Base-by-base conservation (phyloP, 2,797 vertebrate genomes). In the Oreortyx pictus region DNA sequence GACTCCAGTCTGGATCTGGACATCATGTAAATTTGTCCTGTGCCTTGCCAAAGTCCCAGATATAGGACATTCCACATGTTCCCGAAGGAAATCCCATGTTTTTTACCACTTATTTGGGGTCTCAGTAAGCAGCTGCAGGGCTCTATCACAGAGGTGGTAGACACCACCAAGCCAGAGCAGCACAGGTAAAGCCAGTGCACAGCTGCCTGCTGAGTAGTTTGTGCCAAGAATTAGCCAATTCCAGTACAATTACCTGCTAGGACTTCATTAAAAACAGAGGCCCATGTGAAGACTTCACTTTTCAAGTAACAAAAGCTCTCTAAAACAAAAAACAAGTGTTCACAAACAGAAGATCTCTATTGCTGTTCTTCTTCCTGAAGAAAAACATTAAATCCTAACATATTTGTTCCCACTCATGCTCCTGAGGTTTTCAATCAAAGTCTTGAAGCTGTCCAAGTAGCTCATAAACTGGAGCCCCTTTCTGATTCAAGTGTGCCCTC, bases 401-500 rank as follows among this genome's bases (percentile, higher is more conserved):
- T 65, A 88, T n/a, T 94, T 92, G 74, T 78, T 92, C 77, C 86
- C 49, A 52, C 80, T 96, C 66, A 9, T 1, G 8, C 84, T 94
- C 80, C 72, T 64, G 83, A 74, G 41, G n/a, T 65, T 93, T 92
- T 74, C 82, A 89, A 72, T 76, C 89, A 24, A 95, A 83, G 66
- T 82, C 81, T 89, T 93, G 88, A 86, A 94, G 39, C 68, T 84
- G 47, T 91, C 74, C 86, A 91, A 94, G 80, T 80, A 94, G 87
- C 92, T 91, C 89, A 85, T 96, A 94, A 96, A 96, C 82, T 39
- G 3, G 64, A 89, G 60, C 54, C 87, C 43, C 16, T 78, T 93
- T 94, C 95, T 94, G 93, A 97, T 96, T 97, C 95, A 95, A 92
- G 94, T 89, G 67, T 93, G 89, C 87, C 91, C 93, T 97, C 93